Base-by-base conservation (phyloP, 2,888 invertebrate genomes). In the Apotomis turbidana region DNA sequence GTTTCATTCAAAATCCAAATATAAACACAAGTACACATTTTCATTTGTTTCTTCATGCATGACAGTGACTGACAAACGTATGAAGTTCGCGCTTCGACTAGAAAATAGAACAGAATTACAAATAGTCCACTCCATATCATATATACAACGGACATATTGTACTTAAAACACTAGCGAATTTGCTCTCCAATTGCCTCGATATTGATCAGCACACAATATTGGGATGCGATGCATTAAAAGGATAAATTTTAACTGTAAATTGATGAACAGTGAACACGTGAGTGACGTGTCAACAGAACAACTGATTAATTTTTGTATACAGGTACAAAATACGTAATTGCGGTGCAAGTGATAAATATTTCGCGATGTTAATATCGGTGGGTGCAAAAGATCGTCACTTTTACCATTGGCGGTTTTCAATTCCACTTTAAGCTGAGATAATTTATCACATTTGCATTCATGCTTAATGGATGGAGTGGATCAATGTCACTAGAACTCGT, bases 1-100 rank as follows among this genome's bases (percentile, higher is more conserved):
- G 61, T 49, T 49, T 12, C 61, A 51, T n/a, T 51, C 6, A 61
- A n/a, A 13, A 63, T 63, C 52, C 38, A 52, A 63, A 63, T 51
- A 51, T 58, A 69, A 61, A 55, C 41, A 13, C 9, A 60, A 52
- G 0, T 13, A 36, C 49, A 27, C 49, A 9, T 10, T 10, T 9
- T 49, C 49, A 49, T 51, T 41, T 5, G 9, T 70, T 57, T 49
- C 12, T 38, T 49, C 27, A 58, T 41, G 13, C 51, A 27, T 13
- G 41, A 52, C 69, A 49, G 38, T 55, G 61, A 52, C 12, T 57
- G 61, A 36, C 69, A 62, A 12, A 3, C 38, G 5, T 41, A 4
- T 41, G 51, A 58, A 70, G 38, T 8, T 54, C 54, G 44, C 54
- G 41, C 36, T 54, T 44, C 54, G 6, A 54, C 12, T 64, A 55